Evolutionary conservation across 2,797 vertebrate genomes (phyloP), one percentile per base, ranked within the genome.

Genomic region (Paramormyrops hopkinsi): DNA sequence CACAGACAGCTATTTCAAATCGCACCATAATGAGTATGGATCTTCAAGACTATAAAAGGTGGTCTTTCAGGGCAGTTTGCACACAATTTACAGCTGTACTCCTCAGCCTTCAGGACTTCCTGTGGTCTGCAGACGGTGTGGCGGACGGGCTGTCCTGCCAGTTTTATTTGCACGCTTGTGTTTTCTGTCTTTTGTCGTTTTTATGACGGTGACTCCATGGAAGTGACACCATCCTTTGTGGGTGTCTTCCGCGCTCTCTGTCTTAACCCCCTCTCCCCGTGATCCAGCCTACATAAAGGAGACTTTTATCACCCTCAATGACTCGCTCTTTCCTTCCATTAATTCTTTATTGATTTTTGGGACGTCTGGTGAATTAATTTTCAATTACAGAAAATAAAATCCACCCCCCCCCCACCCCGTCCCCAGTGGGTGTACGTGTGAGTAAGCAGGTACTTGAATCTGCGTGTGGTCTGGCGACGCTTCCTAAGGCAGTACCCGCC

Each of bases 331-430:
- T 94, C 93, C 95, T 95, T 96, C 95, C 95, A 96, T 96, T 96
- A 95, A 96, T 96, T 96, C 95, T 95, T 96, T 96, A 96, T 96
- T 94, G 95, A 96, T 96, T 96, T 93, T 92, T 93, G 91, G 94
- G 95, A 95, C 92, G 91, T 94, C 90, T 92, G 93, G 93, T 95
- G 95, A 96, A 96, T 97, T 96, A 96, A 95, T 96, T 96, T 95
- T 94, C 95, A 96, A 96, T 96, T 96, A 96, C 92, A 88, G 88
- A 89, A 87, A 89, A 91, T 92, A 93, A 94, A 95, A 91, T 56
- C 91, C 73, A 56, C 89, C n/a, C 56, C 91, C 88, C 92, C 73
- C 56, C 90, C 19, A 56, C 91, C 88, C 90, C 88, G 92, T 90
- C 91, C 37, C 14, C 25, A 41, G 37, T 79, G 73, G 33, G 37